Evolutionary conservation across 92 coral and sea anemone species (phyloP), one percentile per base, ranked within the genome.

Genomic region (Pocillopora meandrina): DNA sequence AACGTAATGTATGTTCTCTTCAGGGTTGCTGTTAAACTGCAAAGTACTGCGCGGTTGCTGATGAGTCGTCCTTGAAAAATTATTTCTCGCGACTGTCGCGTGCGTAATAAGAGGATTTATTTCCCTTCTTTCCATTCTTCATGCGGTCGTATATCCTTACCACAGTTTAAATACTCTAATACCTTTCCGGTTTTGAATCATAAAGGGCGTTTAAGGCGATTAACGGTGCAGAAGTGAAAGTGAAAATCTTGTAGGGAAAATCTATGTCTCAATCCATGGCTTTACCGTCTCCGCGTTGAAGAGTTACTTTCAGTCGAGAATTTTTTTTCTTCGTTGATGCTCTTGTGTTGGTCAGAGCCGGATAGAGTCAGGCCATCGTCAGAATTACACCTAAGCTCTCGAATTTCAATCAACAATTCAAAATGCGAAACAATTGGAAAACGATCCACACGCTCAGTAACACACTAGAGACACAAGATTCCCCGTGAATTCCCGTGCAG

Each of bases 361-460:
- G 52, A 42, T 42, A 35, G n/a, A 70, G 72, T 68, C 72, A 70
- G 74, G 18, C 55, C 21, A 70, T 70, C 33, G 74, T 34, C 74
- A 5, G 56, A 55, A 18, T 3, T 7, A 7, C 74, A 35, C 56
- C 56, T 15, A 12, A 16, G 19, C 21, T 65, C 55, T 17, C 64
- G 52, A 63, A 57, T 21, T 69, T 70, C 80, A 74, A 61, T 83
- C 21, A 52, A 61, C 79, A 14, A 49, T 74, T 73, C 63, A 72
- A 33, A 82, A n/a, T 42, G 56, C 49, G 16, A 36, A 58, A 82
- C 79, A 82, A 71, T 82, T 59, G 61, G 9, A 64, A 59, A 64
- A 64, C 86, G 56, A 83, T 83, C 66, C 80, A 31, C 80, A 83
- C 72, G 70, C 77, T 68, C 42, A 5, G 23, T 52, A 35, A 76